Conservation (phyloP, 2,888 invertebrate genomes). For the Eristalinus sepulchralis region DNA sequence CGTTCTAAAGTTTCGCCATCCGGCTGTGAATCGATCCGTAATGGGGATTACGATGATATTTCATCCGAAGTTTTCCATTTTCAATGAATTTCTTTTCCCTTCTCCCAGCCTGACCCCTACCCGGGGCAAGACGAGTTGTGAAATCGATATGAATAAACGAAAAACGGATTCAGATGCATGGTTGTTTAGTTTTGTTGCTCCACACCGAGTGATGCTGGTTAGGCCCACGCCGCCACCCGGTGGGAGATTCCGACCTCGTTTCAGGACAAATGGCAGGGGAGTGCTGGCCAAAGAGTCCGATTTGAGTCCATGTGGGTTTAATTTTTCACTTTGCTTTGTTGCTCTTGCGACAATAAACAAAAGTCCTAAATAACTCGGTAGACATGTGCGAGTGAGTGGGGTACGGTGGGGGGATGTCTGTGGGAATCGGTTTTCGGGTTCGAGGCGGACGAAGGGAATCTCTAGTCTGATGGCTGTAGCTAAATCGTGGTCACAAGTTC, state of each 20-base stretch:
- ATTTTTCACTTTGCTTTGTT: background rate
- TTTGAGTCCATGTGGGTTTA: background rate
- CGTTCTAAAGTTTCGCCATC: constrained; percentile 23
- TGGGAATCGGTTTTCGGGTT: background rate
- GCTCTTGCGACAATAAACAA: constrained; percentile 2
- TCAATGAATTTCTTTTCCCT: background rate
- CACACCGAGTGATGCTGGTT: background rate
- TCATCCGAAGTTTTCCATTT: constrained; percentile 46
- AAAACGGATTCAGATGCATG: background rate
- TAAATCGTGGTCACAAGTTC: background rate
- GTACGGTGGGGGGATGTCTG: constrained; percentile 1
- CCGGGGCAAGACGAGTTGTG: background rate
- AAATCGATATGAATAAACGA: background rate
- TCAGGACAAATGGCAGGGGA: background rate
- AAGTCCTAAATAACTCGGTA: constrained; percentile 51
- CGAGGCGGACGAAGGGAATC: background rate
- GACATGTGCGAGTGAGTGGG: constrained; percentile 48
- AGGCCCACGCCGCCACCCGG: background rate
- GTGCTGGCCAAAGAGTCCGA: background rate
- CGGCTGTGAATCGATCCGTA: constrained; percentile 47
- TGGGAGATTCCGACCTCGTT: background rate
- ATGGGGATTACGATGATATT: constrained; percentile 36
- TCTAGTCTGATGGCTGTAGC: too few species aligned
- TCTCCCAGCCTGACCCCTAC: background rate
- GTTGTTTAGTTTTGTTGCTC: background rate